phyloP scores from a whole-genome alignment of 2,113 vertebrate species.

The Arvicanthis niloticus region DNA sequence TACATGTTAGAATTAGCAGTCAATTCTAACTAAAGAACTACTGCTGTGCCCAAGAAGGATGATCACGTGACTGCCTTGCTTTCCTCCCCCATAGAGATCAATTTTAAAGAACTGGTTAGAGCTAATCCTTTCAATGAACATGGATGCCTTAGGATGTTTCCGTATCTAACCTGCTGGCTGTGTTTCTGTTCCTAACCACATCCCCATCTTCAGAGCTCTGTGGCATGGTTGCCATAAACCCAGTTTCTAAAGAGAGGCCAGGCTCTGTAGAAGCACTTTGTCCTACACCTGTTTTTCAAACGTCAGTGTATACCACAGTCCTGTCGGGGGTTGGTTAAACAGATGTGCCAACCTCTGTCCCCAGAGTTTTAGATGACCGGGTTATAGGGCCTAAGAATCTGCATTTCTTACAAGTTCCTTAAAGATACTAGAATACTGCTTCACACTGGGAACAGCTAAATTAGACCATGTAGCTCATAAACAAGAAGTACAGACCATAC shows the following conservation, averaged over 20 bases:
- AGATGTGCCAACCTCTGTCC: not conserved
- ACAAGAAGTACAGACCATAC: not conserved
- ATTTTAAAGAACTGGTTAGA: not conserved
- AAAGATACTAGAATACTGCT: accelerated
- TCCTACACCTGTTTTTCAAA: no score
- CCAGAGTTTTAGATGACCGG: not conserved
- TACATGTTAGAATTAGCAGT: accelerated
- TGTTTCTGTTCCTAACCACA: not conserved
- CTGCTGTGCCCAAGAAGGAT: not conserved
- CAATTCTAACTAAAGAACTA: not conserved
- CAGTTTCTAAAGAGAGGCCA: not conserved
- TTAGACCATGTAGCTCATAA: not conserved
- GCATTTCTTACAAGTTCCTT: not conserved
- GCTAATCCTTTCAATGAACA: not conserved
- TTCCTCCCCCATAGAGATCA: no score
- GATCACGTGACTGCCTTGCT: not conserved
- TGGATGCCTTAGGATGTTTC: not conserved
- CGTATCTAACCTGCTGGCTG: not conserved
- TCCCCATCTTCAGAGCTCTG: not conserved
- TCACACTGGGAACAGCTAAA: not conserved
- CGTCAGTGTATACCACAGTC: accelerated
- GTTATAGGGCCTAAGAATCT: no score
- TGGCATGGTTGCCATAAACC: accelerated
- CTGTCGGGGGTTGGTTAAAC: not conserved
- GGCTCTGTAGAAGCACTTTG: accelerated